Base-by-base conservation (phyloP, 2,797 vertebrate species). In the Discoglossus pictus region DNA sequence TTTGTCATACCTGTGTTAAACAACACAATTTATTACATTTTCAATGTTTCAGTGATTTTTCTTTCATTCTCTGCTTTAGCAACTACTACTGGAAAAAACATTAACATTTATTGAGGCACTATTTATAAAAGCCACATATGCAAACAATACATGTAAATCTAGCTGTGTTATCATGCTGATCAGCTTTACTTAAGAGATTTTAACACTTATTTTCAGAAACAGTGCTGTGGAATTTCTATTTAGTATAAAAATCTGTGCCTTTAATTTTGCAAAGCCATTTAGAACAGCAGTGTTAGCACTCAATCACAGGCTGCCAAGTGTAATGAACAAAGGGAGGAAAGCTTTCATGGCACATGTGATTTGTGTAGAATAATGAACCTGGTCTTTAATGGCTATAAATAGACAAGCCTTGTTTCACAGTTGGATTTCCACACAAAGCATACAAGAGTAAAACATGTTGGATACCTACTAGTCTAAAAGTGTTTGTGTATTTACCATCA, bases 231-330 rank as follows among this genome's bases (percentile, higher is more conserved):
- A 67, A 67, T 67, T 31, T 51, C 24, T 50, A 59, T 51, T 54
- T 59, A 59, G 54, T 56, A 59, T 58, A 59, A 56, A 31, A 59
- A 67, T 46, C 54, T 43, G 44, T 50, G 35, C 48, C 65, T 67
- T 67, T 67, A 51, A 59, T 67, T 67, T 59, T 59, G 46, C 59
- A 67, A 67, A 59, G 54, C 65, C 58, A 59, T 59, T 67, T 66
- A 42, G 36, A 67, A 59, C 44, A 67, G 65, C 65, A 67, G 65
- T 67, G 43, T 43, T 67, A 25, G 27, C 65, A 51, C 65, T 67
- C 54, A 59, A 67, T 59, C 54, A 59, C 40, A 48, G 54, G 40
- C 54, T 67, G 65, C 50, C 65, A 67, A 17, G 44, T 39, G 11
- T 23, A 67, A 67, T 59, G 54, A 67, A 67, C 65, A 67, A 67